Base-by-base conservation (phyloP, 1,140 invertebrate genomes). In the Drosophila quadrilineata region DNA sequence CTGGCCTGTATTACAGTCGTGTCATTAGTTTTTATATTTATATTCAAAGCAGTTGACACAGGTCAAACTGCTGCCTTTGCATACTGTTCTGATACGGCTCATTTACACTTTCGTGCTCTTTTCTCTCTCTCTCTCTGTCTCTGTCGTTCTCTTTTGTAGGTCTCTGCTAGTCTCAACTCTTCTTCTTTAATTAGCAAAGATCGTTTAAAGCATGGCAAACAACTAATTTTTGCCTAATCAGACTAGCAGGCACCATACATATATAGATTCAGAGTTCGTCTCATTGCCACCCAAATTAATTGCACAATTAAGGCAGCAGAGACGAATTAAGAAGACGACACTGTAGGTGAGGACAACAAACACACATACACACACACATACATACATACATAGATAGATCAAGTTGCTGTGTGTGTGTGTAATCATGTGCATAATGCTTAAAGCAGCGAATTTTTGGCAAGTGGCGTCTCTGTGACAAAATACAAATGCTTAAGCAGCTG, bases 21-120 rank as follows among this genome's bases (percentile, higher is more conserved):
- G 41, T 36, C 64, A 76, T 80, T 82, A 60, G 58, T 68, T 65
- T 65, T 70, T 10, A 82, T 45, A 76, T 46, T n/a, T n/a, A n/a
- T n/a, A n/a, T n/a, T n/a, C n/a, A n/a, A n/a, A n/a, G n/a, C n/a
- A n/a, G n/a, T n/a, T n/a, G n/a, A 6, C 36, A 59, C 52, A 9
- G 36, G 28, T 50, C 58, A 63, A 63, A 63, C 31, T 40, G 52
- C 41, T 31, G 17, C 14, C 3, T 10, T 6, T 10, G 21, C 31
- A 12, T 8, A 41, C 38, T 24, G 3, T 35, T 12, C 31, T 12
- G 31, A 3, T 12, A 12, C 5, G 31, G 31, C 14, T 5, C 31
- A 5, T 5, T 10, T 35, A 6, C 29, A 6, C 31, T 3, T 33
- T 9, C 10, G 3, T 5, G 14, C 10, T 12, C 12, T n/a, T n/a